Conservation (phyloP, 2,113 vertebrate genomes). For the Mirza zaza region DNA sequence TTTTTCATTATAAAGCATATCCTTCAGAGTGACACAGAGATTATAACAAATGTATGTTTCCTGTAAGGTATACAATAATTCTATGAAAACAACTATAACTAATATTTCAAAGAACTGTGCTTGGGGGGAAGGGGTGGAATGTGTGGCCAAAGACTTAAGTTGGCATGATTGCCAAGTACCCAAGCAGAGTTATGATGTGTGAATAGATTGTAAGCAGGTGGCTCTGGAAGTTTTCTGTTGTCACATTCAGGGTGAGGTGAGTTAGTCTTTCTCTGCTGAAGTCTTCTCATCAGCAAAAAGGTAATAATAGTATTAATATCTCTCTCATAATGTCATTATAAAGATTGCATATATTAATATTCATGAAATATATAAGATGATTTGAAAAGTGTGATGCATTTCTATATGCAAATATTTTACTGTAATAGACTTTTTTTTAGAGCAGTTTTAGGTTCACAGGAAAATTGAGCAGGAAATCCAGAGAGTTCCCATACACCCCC, state of each 20-base stretch:
- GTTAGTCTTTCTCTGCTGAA: background rate
- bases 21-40: background rate
- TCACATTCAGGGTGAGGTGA: background rate
- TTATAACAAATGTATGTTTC: background rate
- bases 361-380: background rate
- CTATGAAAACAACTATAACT: background rate
- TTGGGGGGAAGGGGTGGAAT: background rate
- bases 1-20: background rate
- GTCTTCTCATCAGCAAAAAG: background rate
- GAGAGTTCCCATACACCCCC: background rate
- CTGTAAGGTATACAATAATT: background rate
- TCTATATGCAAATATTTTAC: background rate
- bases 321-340: background rate
- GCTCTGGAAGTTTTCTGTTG: background rate
- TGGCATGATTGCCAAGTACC: background rate
- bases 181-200: too few relatives aligned
- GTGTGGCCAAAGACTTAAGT: background rate
- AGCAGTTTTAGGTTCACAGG: background rate
- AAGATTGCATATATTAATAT: background rate
- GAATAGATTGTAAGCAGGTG: fast-evolving
- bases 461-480: background rate
- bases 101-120: background rate
- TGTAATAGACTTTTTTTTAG: background rate
- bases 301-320: background rate
- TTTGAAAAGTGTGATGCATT: background rate